Conservation (phyloP, 2,888 invertebrate species). For the Rosalia funebris region DNA sequence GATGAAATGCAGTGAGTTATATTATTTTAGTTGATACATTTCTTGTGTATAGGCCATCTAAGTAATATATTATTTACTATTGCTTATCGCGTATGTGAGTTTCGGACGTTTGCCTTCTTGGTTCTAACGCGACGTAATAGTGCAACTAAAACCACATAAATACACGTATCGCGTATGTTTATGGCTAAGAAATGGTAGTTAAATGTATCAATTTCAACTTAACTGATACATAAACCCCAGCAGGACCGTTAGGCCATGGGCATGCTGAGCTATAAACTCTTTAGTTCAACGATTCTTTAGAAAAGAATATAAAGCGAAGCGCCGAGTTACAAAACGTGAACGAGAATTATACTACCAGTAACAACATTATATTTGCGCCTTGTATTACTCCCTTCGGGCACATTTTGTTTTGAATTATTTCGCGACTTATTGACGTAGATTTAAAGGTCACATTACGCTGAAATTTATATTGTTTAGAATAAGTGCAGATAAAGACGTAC, state of each 20-base stretch:
- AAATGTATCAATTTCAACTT: constrained; percentile 16
- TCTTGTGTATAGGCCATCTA: no score
- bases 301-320: constrained; percentile 11
- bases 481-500: background rate
- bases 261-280: constrained; percentile 11
- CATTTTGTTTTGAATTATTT: constrained; percentile 13
- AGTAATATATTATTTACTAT: background rate
- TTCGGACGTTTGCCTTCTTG: background rate
- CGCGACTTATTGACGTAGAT: constrained; percentile 7
- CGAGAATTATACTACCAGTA: constrained; percentile 11
- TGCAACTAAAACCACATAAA: constrained; percentile 4
- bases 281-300: constrained; percentile 13
- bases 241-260: constrained; percentile 9
- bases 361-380: constrained; percentile 6
- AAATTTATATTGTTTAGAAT: constrained; percentile 1
- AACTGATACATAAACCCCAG: constrained; percentile 16
- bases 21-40: no score
- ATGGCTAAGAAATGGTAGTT: constrained; percentile 2
- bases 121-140: background rate
- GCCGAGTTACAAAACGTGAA: constrained; percentile 12
- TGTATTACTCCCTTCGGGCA: constrained; percentile 10
- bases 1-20: no score
- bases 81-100: background rate
- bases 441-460: constrained; percentile 6
- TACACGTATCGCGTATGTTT: background rate